Base-by-base conservation (phyloP, 1,140 invertebrate genomes). In the Cydia fagiglandana region DNA sequence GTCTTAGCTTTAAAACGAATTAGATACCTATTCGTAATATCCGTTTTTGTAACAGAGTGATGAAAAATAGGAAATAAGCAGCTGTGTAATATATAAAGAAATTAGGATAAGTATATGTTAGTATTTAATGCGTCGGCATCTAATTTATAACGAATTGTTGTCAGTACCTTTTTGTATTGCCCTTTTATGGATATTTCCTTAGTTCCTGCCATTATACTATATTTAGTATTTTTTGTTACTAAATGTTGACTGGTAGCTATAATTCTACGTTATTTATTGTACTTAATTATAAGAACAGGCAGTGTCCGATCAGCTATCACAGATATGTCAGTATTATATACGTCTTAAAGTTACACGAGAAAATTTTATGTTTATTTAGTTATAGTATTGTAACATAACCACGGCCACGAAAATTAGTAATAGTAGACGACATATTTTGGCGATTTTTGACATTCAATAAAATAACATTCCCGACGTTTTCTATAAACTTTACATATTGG, bases 161-260 rank as follows among this genome's bases (percentile, higher is more conserved):
- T 24, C 56, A 61, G 56, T 61, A 61, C 56, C 56, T 61, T 61
- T 61, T 61, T 61, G 56, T 61, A 61, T 61, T 20, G 56, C 56
- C 56, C 56, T 24, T 61, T 61, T 61, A 61, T 24, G 24, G 5
- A 61, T 53, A 17, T 24, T 56, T 61, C 12, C 56, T 61, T 10
- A 61, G 56, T 61, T 61, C 56, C 56, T 61, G 20, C 20, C 56
- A 61, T 61, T 61, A 61, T 24, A 24, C 3, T 24, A 24, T 61
- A 61, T 61, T 61, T 24, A 2, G 56, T 61, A 20, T 24, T 12
- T 61, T 53, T 20, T 61, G 56, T 61, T 24, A 61, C 20, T 61
- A 10, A 61, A 61, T 61, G 56, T 61, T 61, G 56, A 61, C 56
- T 61, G 56, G 56, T 61, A 61, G 56, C 20, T 61, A 61, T 61